Percentiles rank a stretch among this genome's conserved stretches.
These are phyloP conservation scores for Amphimallon solstitiale DNA, from an alignment of 2,888 invertebrate genomes.

Conservation along the genomic window DNA sequence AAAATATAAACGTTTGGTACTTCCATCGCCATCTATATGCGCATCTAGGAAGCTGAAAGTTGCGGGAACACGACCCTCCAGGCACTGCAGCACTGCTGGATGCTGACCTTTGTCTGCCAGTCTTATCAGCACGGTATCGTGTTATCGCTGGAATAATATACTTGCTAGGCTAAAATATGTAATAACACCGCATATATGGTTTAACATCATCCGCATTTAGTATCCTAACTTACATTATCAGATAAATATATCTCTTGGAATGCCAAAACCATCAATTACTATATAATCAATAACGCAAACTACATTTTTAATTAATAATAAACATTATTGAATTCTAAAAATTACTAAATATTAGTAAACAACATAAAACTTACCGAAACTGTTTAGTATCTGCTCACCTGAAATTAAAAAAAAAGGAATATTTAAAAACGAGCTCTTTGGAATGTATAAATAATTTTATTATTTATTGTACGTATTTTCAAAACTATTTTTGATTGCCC, in stretches of 20 bases:
- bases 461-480: conserved; percentile 15
- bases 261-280: conserved; percentile 7
- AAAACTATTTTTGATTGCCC: conserved; percentile 8
- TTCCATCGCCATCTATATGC: conserved; percentile 45
- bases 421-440: conserved; percentile 1
- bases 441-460: not conserved
- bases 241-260: conserved; percentile 2
- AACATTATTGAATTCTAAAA: too few relatives aligned
- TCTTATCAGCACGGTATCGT: conserved; percentile 45
- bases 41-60: conserved; percentile 22
- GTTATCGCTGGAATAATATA: conserved; percentile 49
- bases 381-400: not conserved
- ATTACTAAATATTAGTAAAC: conserved; percentile 2
- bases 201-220: conserved; percentile 1
- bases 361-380: conserved; percentile 21
- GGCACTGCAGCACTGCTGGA: conserved; percentile 43
- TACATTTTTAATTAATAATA: too few relatives aligned
- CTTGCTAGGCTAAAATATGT: conserved; percentile 45
- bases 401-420: conserved; percentile 26
- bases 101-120: conserved; percentile 45
- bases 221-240: too few relatives aligned
- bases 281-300: not conserved
- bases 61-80: conserved; percentile 40
- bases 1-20: conserved; percentile 1
- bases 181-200: conserved; percentile 20